phyloP scores from a whole-genome alignment of 2,797 vertebrate genomes.

The Microctenopoma lineatum region DNA sequence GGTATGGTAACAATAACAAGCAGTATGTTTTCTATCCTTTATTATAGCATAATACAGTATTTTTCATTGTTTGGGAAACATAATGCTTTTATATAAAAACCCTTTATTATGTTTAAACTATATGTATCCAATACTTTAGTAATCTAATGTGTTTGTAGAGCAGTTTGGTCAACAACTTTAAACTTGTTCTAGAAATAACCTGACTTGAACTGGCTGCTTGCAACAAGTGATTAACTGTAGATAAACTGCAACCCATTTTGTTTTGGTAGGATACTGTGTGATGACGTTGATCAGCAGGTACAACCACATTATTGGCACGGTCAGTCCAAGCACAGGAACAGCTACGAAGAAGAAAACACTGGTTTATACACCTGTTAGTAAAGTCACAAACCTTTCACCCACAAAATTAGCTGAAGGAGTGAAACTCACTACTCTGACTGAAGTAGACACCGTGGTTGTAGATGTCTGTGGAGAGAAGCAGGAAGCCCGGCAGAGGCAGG shows the following conservation, averaged over 20 bases:
- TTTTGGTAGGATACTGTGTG: conserved; percentile 94
- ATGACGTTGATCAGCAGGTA: conserved; percentile 94
- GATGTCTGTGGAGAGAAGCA: conserved; percentile 92
- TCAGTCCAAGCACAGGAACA: conserved; percentile 83
- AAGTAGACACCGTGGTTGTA: conserved; percentile 90
- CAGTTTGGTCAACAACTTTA: neutral
- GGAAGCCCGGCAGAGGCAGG: conserved; percentile 93
- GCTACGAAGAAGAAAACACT: conserved; percentile 83
- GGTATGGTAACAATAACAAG: too few species aligned
- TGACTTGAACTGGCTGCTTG: too few species aligned
- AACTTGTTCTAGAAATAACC: too few species aligned
- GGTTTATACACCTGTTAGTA: neutral
- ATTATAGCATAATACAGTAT: too few species aligned
- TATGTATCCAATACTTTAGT: too few species aligned
- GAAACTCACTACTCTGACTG: conserved; percentile 90
- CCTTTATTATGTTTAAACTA: too few species aligned
- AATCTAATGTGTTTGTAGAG: neutral
- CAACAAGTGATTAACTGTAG: neutral
- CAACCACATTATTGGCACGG: conserved; percentile 93
- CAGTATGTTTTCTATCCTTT: too few species aligned
- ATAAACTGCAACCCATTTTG: neutral
- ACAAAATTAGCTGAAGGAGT: neutral
- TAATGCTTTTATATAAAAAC: too few species aligned
- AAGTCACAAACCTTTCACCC: neutral
- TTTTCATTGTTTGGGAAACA: too few species aligned